Conservation (phyloP, 1,140 invertebrate genomes). For the Drosophila busckii region DNA sequence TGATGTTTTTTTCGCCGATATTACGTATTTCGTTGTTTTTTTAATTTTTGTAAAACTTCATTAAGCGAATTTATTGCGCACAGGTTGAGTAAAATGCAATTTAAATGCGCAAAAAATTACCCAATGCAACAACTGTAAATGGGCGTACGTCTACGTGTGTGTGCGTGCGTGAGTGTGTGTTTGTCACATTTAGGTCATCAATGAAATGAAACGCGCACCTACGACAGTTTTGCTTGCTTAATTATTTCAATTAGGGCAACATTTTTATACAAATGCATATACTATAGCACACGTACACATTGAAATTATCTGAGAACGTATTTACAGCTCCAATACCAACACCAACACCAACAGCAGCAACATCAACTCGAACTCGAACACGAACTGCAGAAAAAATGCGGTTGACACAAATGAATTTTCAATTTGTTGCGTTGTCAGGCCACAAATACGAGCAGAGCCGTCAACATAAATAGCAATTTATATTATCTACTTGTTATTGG, state of each 20-base stretch:
- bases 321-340: no score
- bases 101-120: conserved; percentile 51
- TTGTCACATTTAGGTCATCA: conserved; percentile 60
- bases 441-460: neutral
- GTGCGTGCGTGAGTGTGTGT: conserved; percentile 11
- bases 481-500: no score
- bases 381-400: conserved; percentile 15
- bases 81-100: conserved; percentile 40
- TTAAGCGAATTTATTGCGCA: conserved; percentile 65
- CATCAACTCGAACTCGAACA: no score
- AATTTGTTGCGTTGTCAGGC: conserved; percentile 13
- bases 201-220: conserved; percentile 57
- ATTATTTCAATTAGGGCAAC: conserved; percentile 66
- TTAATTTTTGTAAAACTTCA: conserved; percentile 57
- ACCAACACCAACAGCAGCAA: no score
- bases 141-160: no score
- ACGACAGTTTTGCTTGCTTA: conserved; percentile 52
- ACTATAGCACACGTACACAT: neutral
- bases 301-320: conserved; percentile 13
- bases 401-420: conserved; percentile 44
- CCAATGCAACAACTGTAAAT: conserved; percentile 33
- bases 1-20: conserved; percentile 9
- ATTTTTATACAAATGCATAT: conserved; percentile 31
- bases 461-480: no score
- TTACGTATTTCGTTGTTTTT: neutral